Evolutionary conservation across 2,113 vertebrate species (phyloP), one percentile per base, ranked within the genome.

Genomic region (Proterorhinus semilunaris): DNA sequence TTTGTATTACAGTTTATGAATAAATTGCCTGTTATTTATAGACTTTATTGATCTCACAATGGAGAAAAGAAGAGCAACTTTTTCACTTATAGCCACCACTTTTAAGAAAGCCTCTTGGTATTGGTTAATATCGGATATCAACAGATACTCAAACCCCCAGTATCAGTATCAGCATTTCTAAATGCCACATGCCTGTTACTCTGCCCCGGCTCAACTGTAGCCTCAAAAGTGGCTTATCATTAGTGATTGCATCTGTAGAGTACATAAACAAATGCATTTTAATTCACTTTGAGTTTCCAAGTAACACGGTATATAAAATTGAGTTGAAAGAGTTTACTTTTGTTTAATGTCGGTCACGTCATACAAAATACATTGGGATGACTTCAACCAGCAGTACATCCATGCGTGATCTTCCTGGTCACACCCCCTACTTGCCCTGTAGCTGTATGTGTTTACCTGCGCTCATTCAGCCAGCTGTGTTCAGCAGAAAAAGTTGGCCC

Each of bases 401-500:
- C 72, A 75, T 74, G 65, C 75, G 74, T 62, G 52, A 83, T 82
- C 62, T 73, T 21, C 49, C 79, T 72, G 65, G 43, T 73, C 57
- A 66, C 42, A 83, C 78, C 83, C 80, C 53, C 10, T 80, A 83
- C 86, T 85, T 85, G 84, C 62, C 72, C 47, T 3, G 27, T 57
- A 76, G 83, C 66, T 71, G 63, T 79, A 67, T 77, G 78, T 87
- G 76, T 83, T 87, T 83, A 86, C 73, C 82, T 80, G 64, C 57
- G 65, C 63, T 78, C 78, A 83, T 80, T 87, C 74, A 79, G 69
- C 10, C 45, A 68, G 27, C 66, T 52, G 63, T 10, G 55, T 67
- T 83, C 77, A 80, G 80, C 13, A 27, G 55, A 58, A 88, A 36
- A 76, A 66, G 55, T 8, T 15, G 86, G 81, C 81, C 79, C 78